Percentiles rank a stretch among this genome's conserved stretches.
Evolutionary conservation across 1,140 invertebrate genomes (phyloP).

Genomic region (Belonocnema kinseyi): DNA sequence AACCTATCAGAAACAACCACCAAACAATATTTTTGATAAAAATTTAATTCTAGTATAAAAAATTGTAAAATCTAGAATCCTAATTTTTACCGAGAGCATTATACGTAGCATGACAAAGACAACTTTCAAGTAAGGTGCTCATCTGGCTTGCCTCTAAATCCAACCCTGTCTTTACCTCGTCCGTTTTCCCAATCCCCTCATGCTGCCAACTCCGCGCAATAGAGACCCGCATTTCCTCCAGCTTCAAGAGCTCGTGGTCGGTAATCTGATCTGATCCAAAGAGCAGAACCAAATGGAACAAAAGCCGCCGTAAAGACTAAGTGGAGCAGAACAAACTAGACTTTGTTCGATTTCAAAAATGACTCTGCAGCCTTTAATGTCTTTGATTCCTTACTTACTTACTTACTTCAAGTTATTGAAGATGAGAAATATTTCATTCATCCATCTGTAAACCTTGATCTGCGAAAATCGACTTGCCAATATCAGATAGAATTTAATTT

Average conservation of each 20-base stretch:
- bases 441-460: no score
- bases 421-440: no score
- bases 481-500: no score
- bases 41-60: no score
- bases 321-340: conserved; percentile 7
- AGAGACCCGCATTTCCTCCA: conserved; percentile 52
- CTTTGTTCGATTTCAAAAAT: background rate
- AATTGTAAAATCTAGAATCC: background rate
- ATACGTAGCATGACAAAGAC: background rate
- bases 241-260: conserved; percentile 38
- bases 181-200: conserved; percentile 35
- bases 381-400: background rate
- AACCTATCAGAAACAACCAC: no score
- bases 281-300: conserved; percentile 44
- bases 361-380: background rate
- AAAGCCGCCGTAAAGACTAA: conserved; percentile 32
- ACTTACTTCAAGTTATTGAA: no score
- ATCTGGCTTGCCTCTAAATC: conserved; percentile 12
- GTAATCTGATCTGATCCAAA: conserved; percentile 57
- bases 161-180: conserved; percentile 7
- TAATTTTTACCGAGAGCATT: background rate
- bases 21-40: no score
- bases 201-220: conserved; percentile 44
- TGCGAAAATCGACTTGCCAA: no score
- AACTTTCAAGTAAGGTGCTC: conserved; percentile 8